Percentiles rank a stretch among this genome's conserved stretches.
phyloP scores from a whole-genome alignment of 2,888 invertebrate genomes.

The Aplocera efformata region DNA sequence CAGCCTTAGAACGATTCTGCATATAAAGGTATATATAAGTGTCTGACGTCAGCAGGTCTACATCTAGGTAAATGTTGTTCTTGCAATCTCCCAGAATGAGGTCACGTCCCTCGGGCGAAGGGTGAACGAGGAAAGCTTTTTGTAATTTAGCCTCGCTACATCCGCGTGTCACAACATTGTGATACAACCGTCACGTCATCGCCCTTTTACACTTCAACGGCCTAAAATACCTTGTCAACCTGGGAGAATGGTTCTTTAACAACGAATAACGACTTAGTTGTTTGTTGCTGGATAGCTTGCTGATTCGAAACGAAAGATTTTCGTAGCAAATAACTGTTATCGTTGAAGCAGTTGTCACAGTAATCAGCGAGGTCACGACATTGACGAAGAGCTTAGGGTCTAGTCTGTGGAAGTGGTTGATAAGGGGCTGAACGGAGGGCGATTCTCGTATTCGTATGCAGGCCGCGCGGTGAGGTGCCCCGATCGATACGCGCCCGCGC shows the following conservation, averaged over 20 bases:
- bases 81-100: constrained; percentile 54
- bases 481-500: constrained; percentile 80
- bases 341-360: constrained; percentile 43
- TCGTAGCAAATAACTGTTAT: constrained; percentile 6
- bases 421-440: constrained; percentile 68
- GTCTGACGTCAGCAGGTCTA: constrained; percentile 51
- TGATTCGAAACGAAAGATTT: constrained; percentile 3
- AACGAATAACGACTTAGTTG: constrained; percentile 11
- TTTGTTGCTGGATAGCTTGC: neutral
- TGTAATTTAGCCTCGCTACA: constrained; percentile 45
- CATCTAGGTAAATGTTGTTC: constrained; percentile 49
- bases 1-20: no score
- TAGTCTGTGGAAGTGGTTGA: constrained; percentile 62
- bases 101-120: constrained; percentile 47
- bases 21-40: no score
- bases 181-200: constrained; percentile 34
- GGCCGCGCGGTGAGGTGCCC: constrained; percentile 60
- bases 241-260: constrained; percentile 23
- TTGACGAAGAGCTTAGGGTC: constrained; percentile 60
- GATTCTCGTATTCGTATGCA: constrained; percentile 77
- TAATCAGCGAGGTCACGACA: constrained; percentile 58
- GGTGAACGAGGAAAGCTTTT: constrained; percentile 57
- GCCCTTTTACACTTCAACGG: constrained; percentile 28
- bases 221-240: constrained; percentile 22
- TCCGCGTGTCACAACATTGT: constrained; percentile 43